Percentiles rank a stretch among this genome's conserved stretches.
These are phyloP conservation scores for Florisuga fusca DNA, from an alignment of 2,797 vertebrate genomes.

Conservation along the genomic window DNA sequence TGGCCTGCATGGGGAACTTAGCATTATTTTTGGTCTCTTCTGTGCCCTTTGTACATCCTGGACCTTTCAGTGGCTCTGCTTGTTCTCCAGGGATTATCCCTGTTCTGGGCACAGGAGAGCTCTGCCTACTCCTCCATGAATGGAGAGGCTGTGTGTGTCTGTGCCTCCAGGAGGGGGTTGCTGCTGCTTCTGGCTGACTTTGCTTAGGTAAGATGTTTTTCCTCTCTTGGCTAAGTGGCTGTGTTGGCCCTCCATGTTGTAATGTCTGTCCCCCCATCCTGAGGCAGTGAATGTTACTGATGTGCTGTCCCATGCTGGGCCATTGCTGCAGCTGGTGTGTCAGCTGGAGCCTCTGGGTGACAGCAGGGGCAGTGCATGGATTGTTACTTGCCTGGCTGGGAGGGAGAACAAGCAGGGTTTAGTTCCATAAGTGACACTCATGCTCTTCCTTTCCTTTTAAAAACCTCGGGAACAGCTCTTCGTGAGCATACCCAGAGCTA, in stretches of 20 bases:
- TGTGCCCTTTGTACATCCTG: not conserved
- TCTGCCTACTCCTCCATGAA: not conserved
- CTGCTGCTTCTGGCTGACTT: not conserved
- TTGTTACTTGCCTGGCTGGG: not conserved
- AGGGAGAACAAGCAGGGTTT: not conserved
- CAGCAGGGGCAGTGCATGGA: not conserved
- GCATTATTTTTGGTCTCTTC: not conserved
- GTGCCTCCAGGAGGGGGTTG: too few species aligned
- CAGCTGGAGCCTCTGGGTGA: not conserved
- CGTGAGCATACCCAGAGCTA: not conserved
- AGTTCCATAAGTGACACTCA: fast-evolving
- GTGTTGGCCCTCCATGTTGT: not conserved
- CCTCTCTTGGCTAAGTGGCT: not conserved
- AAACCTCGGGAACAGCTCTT: not conserved
- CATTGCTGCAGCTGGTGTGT: not conserved
- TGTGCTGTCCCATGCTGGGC: not conserved
- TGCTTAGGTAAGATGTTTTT: not conserved
- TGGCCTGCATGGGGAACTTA: not conserved
- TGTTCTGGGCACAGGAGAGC: too few species aligned
- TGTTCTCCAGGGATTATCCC: not conserved
- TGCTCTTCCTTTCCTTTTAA: not conserved
- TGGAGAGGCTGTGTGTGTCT: not conserved
- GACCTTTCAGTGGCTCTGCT: not conserved
- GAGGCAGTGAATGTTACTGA: fast-evolving
- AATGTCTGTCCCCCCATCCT: not conserved